Conservation (phyloP, 2,888 invertebrate species). For the Sinelater perroti region DNA sequence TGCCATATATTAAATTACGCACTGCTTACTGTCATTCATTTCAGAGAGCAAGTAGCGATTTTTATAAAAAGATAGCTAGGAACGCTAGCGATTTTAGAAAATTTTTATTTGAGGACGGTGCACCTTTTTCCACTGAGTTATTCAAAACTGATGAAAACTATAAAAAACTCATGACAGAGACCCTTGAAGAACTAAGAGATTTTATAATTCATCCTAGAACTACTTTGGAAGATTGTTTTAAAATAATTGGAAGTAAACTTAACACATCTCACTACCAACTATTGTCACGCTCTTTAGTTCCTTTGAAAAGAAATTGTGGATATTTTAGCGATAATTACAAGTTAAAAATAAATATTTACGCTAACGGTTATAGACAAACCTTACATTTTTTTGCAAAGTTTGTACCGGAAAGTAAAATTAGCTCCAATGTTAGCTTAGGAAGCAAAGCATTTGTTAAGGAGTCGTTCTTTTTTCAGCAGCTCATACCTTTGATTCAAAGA, state of each 20-base stretch:
- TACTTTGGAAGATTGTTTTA: conserved; percentile 45
- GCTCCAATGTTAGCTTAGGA: neutral
- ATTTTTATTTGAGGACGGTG: neutral
- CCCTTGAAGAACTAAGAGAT: conserved; percentile 21
- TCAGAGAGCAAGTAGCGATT: conserved; percentile 13
- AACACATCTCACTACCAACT: neutral
- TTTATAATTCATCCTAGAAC: conserved; percentile 25
- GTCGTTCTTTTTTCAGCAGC: neutral
- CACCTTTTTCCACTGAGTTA: neutral
- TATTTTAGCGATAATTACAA: conserved; percentile 49
- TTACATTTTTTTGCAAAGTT: conserved; percentile 33
- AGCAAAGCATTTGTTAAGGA: neutral
- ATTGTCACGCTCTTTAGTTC: conserved; percentile 17
- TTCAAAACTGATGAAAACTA: neutral
- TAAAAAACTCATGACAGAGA: conserved; percentile 5
- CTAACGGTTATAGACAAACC: conserved; percentile 23
- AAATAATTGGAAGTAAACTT: conserved; percentile 42
- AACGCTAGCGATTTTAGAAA: neutral
- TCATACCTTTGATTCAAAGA: conserved; percentile 1
- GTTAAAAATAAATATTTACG: conserved; percentile 38
- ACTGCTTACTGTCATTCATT: conserved; percentile 20
- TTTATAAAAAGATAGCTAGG: conserved; percentile 3
- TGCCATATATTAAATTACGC: conserved; percentile 36
- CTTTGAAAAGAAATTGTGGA: conserved; percentile 42
- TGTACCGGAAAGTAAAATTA: neutral